phyloP scores from a whole-genome alignment of 2,113 vertebrate genomes.

The Carettochelys insculpta region DNA sequence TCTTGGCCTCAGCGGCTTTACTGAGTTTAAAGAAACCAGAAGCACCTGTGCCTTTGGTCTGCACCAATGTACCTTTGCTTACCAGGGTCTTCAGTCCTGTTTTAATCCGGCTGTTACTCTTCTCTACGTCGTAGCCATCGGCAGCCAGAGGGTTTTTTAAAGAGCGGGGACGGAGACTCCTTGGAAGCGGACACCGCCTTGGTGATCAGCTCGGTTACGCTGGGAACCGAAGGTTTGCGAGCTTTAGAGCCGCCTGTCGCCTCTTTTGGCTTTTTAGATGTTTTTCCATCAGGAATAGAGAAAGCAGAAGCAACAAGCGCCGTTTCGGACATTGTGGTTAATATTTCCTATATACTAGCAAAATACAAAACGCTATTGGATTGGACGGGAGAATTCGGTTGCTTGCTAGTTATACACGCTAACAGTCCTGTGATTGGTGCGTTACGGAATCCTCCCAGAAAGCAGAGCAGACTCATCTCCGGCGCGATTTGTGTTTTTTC shows the following conservation, averaged over 20 bases:
- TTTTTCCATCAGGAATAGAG: background rate
- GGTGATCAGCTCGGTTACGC: constrained; percentile 81
- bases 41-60: constrained; percentile 78
- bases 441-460: background rate
- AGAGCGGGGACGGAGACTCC: constrained; percentile 76
- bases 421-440: constrained; percentile 74
- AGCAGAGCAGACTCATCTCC: background rate
- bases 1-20: constrained; percentile 49
- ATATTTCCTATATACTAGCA: rapidly evolving
- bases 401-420: constrained; percentile 71
- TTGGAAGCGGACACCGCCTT: constrained; percentile 78
- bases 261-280: constrained; percentile 71
- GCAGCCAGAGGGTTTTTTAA: constrained; percentile 82
- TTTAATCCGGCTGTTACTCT: constrained; percentile 81
- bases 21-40: constrained; percentile 66
- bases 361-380: background rate
- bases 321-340: constrained; percentile 56
- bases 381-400: background rate
- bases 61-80: constrained; percentile 71
- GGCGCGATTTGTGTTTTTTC: constrained; percentile 71
- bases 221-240: constrained; percentile 72
- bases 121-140: constrained; percentile 84
- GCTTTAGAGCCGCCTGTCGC: constrained; percentile 29
- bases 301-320: constrained; percentile 18
- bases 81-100: constrained; percentile 72